phyloP scores from a whole-genome alignment of 2,113 vertebrate genomes.

The Caranx melampygus region DNA sequence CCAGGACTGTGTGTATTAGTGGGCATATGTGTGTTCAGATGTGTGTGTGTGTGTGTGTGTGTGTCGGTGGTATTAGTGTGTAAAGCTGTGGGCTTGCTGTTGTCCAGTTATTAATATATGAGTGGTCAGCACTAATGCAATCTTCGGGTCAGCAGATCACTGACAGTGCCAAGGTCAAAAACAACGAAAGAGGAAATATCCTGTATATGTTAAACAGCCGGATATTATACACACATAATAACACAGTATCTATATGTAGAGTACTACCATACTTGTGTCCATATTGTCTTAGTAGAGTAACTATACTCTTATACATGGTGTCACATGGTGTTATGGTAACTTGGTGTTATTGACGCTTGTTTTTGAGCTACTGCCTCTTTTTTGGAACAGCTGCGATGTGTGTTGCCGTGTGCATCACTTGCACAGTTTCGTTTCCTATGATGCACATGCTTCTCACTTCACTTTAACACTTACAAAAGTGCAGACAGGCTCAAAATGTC shows the following conservation, averaged over 20 bases:
- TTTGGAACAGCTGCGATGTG: neutral
- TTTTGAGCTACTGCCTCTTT: constrained; percentile 43
- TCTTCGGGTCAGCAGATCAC: constrained; percentile 39
- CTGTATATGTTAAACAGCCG: constrained; percentile 4
- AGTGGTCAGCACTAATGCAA: constrained; percentile 37
- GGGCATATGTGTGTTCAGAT: constrained; percentile 30
- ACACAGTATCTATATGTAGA: neutral
- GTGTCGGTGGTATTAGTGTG: constrained; percentile 6
- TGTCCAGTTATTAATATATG: constrained; percentile 34
- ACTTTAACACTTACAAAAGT: neutral
- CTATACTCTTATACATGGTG: neutral
- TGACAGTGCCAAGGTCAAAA: constrained; percentile 27
- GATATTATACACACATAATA: neutral
- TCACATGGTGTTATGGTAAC: constrained; percentile 12
- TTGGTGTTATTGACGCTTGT: neutral
- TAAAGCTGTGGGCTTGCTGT: constrained; percentile 14
- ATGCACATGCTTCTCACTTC: constrained; percentile 16
- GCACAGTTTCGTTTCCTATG: constrained; percentile 65
- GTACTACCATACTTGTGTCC: neutral
- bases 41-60: constrained; percentile 35
- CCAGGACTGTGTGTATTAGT: constrained; percentile 47
- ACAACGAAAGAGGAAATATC: constrained; percentile 20
- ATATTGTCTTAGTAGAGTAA: neutral
- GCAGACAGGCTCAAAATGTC: neutral
- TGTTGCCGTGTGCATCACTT: constrained; percentile 23